phyloP scores from a whole-genome alignment of 1,140 invertebrate species.

The Euschistus heros region DNA sequence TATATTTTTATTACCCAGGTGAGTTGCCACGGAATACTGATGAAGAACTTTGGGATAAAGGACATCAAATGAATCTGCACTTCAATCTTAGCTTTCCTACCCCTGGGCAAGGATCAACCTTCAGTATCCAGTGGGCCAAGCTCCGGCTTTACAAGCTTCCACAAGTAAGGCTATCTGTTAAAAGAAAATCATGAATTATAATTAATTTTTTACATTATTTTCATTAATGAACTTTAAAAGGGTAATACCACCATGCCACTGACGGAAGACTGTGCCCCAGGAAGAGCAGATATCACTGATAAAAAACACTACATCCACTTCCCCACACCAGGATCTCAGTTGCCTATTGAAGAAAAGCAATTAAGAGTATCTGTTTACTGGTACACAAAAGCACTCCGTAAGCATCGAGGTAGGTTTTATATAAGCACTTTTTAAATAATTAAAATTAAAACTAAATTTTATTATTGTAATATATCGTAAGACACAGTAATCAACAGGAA shows the following conservation, averaged over 20 bases:
- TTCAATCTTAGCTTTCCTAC: conserved; percentile 42
- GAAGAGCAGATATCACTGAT: not conserved
- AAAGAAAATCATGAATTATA: not conserved
- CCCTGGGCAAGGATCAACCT: conserved; percentile 33
- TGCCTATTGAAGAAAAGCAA: conserved; percentile 41
- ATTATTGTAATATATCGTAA: no score
- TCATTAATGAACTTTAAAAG: not conserved
- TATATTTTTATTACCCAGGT: conserved; percentile 35
- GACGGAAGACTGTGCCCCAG: conserved; percentile 9
- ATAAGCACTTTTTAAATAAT: no score
- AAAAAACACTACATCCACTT: not conserved
- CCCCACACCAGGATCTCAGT: not conserved
- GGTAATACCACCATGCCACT: conserved; percentile 31
- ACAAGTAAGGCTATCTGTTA: conserved; percentile 30
- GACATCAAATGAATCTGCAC: conserved; percentile 44
- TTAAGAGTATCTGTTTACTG: conserved; percentile 49
- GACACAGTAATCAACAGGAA: no score
- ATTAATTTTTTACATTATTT: not conserved
- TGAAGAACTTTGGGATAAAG: conserved; percentile 41
- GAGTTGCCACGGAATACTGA: conserved; percentile 43
- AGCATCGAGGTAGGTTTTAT: conserved; percentile 40
- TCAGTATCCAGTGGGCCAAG: conserved; percentile 42
- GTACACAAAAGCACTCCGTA: conserved; percentile 46
- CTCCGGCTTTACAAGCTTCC: conserved; percentile 43
- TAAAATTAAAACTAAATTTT: no score